A percentile compares a stretch with the other conserved stretches of the same genome.
Conservation (phyloP, 92 coral and sea anemone species). For the Actinernus sp. region DNA sequence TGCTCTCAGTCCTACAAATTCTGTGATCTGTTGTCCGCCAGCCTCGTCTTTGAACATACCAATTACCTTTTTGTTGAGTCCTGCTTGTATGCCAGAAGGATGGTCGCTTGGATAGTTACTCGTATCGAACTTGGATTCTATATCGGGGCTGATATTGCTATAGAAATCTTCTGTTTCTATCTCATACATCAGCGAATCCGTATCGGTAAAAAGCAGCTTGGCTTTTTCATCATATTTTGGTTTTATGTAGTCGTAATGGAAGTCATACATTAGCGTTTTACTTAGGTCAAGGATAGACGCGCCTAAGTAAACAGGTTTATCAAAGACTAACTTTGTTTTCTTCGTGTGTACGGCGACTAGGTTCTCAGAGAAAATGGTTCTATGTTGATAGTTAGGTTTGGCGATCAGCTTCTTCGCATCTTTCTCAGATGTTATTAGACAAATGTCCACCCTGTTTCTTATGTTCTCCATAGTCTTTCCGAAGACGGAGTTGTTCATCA, state of each 20-base stretch:
- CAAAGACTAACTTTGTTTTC: no score
- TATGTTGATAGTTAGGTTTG: slow-evolving; percentile 42
- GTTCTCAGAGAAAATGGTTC: slow-evolving; percentile 47
- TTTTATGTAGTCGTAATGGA: slow-evolving; percentile 38
- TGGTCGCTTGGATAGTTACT: slow-evolving; percentile 36
- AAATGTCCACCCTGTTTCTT: no score
- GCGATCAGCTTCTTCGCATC: slow-evolving; percentile 28
- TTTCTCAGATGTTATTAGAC: slow-evolving; percentile 32
- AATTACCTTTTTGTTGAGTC: slow-evolving; percentile 39
- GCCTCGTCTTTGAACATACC: slow-evolving; percentile 49
- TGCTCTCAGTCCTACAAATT: slow-evolving; percentile 42
- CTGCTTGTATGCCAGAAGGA: slow-evolving; percentile 18
- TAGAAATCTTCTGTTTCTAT: slow-evolving; percentile 34
- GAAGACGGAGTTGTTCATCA: slow-evolving; percentile 62
- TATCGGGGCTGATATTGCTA: slow-evolving; percentile 32
- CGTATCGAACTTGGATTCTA: slow-evolving; percentile 36
- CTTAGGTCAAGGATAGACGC: slow-evolving; percentile 70
- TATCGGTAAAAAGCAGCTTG: slow-evolving; percentile 39
- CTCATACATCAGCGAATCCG: slow-evolving; percentile 21
- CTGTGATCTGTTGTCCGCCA: slow-evolving; percentile 22
- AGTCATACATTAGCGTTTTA: slow-evolving; percentile 59
- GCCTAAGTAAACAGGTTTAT: slow-evolving; percentile 74
- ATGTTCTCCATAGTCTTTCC: slow-evolving; percentile 46
- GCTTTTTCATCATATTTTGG: slow-evolving; percentile 31
- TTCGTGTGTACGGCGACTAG: slow-evolving; percentile 45